These are phyloP conservation scores for Drosophila orosa DNA, from an alignment of 1,140 invertebrate species.

Conservation along the genomic window DNA sequence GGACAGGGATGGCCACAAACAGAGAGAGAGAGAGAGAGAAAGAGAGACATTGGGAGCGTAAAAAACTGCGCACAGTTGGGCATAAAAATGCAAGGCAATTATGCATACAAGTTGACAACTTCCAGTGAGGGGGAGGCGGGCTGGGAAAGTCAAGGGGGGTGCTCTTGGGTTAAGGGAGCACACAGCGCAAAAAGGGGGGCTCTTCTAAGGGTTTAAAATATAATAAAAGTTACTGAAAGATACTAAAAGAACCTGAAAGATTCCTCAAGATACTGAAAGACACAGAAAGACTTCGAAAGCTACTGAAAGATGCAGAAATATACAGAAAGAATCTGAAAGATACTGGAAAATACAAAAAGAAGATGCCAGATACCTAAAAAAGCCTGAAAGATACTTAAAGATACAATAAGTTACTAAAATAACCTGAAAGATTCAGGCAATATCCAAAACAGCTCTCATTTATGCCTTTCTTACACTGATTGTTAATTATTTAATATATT, in stretches of 20 bases:
- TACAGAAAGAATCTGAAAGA: not conserved
- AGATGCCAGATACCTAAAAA: not conserved
- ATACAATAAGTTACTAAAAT: not conserved
- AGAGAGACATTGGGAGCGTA: slow-evolving; percentile 40
- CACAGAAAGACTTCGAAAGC: not conserved
- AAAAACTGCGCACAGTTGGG: slow-evolving; percentile 64
- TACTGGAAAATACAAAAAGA: not conserved
- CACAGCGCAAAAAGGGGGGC: not conserved
- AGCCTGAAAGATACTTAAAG: not conserved
- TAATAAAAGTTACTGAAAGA: not conserved
- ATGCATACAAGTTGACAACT: slow-evolving; percentile 81
- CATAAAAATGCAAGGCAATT: slow-evolving; percentile 76
- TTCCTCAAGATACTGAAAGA: not conserved
- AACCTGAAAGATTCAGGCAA: not conserved
- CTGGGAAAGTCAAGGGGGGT: not conserved
- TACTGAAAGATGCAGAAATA: not conserved
- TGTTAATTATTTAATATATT: not conserved
- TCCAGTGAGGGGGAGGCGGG: slow-evolving; percentile 41
- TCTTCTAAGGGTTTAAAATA: not conserved
- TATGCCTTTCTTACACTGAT: not conserved
- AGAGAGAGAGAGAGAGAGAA: slow-evolving; percentile 13
- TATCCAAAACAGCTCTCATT: not conserved
- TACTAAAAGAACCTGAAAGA: not conserved
- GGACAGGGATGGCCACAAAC: slow-evolving; percentile 18
- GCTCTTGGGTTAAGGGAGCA: not conserved